A percentile compares a stretch with the other conserved stretches of the same genome.
Conservation (phyloP, 2,113 vertebrate species). For the Phycodurus eques region DNA sequence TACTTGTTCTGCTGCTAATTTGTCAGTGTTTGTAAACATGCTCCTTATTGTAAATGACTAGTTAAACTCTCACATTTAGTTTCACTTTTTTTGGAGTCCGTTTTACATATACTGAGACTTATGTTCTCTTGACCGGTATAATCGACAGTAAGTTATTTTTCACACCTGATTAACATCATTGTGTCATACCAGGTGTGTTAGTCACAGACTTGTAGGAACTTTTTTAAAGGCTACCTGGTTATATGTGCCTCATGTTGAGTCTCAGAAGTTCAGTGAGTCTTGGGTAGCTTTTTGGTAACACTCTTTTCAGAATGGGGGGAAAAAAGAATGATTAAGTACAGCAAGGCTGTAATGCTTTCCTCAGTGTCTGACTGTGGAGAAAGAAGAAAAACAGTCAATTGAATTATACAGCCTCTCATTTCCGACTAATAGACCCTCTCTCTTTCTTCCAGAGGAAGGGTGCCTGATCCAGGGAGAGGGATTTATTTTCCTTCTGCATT, state of each 20-base stretch:
- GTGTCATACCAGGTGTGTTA: conserved; percentile 25
- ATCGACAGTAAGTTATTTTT: conserved; percentile 14
- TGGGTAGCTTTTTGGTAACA: neutral
- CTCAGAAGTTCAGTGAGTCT: conserved; percentile 10
- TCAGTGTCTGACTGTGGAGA: conserved; percentile 24
- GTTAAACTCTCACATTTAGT: conserved; percentile 12
- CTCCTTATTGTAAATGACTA: conserved; percentile 28
- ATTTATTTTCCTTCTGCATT: conserved; percentile 66
- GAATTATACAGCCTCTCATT: conserved; percentile 40
- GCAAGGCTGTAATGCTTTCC: conserved; percentile 21
- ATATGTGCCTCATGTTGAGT: conserved; percentile 28
- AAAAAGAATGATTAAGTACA: conserved; percentile 23
- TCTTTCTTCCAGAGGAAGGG: conserved; percentile 59
- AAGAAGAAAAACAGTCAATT: conserved; percentile 9
- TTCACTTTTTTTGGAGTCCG: neutral
- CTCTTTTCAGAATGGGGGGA: neutral
- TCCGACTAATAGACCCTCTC: conserved; percentile 42
- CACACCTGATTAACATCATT: conserved; percentile 33
- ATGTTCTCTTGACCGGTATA: conserved; percentile 20
- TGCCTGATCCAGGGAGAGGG: conserved; percentile 60
- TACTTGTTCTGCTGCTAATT: conserved; percentile 27
- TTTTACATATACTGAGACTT: conserved; percentile 19
- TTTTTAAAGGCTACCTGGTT: conserved; percentile 13
- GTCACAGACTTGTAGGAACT: conserved; percentile 22
- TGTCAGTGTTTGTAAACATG: conserved; percentile 10